Percentiles rank a stretch among this genome's conserved stretches.
These are phyloP conservation scores for Parotocinclus haroldoi DNA, from an alignment of 2,797 vertebrate genomes.

Conservation along the genomic window DNA sequence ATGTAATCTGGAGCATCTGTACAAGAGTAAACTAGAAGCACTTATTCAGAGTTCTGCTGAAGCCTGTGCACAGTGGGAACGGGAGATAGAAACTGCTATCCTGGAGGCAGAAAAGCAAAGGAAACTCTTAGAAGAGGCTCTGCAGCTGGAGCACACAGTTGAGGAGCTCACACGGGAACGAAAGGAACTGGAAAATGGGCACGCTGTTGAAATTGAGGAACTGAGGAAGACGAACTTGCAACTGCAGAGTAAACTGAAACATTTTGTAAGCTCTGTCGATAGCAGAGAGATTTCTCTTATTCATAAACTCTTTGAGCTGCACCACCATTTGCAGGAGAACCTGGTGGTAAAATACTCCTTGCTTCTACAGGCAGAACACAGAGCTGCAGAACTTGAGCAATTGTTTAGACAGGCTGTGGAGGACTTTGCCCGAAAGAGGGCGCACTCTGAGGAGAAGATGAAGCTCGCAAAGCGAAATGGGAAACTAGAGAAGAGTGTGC, in stretches of 20 bases:
- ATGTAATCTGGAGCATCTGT: constrained; percentile 67
- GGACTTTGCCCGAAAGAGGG: constrained; percentile 70
- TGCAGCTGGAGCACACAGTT: constrained; percentile 63
- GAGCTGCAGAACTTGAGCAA: constrained; percentile 56
- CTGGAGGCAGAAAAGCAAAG: constrained; percentile 27
- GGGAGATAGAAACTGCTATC: constrained; percentile 56
- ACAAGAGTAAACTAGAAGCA: constrained; percentile 68
- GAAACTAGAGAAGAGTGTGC: constrained; percentile 58
- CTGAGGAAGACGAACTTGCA: constrained; percentile 67
- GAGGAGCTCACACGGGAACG: constrained; percentile 63
- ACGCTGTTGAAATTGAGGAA: constrained; percentile 65
- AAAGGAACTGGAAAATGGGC: constrained; percentile 65
- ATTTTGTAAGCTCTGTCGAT: constrained; percentile 59
- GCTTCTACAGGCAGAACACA: constrained; percentile 56
- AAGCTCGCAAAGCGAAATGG: constrained; percentile 56
- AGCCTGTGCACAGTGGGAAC: constrained; percentile 75
- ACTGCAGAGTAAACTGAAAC: constrained; percentile 71
- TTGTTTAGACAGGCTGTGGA: constrained; percentile 63
- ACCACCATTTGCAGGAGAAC: constrained; percentile 65
- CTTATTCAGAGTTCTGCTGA: constrained; percentile 63
- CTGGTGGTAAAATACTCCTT: constrained; percentile 62
- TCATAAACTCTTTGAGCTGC: constrained; percentile 69
- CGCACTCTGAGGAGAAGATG: constrained; percentile 61
- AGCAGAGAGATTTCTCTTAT: constrained; percentile 69
- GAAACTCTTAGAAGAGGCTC: constrained; percentile 62